Evolutionary conservation across 2,797 vertebrate genomes (phyloP), one percentile per base, ranked within the genome.

Genomic region (Eurystomus glaucurus): DNA sequence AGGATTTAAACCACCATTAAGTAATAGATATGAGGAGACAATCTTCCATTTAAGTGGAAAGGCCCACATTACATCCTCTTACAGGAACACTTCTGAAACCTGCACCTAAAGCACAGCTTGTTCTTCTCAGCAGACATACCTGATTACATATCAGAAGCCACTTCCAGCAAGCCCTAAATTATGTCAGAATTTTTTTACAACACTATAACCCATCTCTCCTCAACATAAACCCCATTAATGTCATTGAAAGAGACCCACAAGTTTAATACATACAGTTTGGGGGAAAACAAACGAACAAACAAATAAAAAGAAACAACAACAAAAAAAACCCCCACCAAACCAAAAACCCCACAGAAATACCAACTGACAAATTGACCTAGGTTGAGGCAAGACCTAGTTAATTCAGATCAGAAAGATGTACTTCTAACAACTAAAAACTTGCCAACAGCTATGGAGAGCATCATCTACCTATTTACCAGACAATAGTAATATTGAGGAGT

Each of bases 401-500:
- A 75, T 14, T 46, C 39, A 65, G 20, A 4, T 1, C 81, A 61
- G 22, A 68, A 71, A 15, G 19, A 77, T n/a, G 14, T 74, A 54
- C 11, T n/a, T 46, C 10, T 48, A 7, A 43, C 41, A 7, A 43
- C 41, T 43, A 43, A 57, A 55, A 68, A 55, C 17, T n/a, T 65
- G 6, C 18, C 71, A 25, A 12, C 6, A 83, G 20, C 35, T 58
- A 3, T 23, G 19, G 16, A 55, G 14, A 14, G 26, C 46, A 45
- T 13, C 19, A 17, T 21, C 68, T 11, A 35, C 25, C 19, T 17
- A 11, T 68, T 62, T 69, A 19, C 15, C 55, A 87, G 33, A 43
- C 17, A 84, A 18, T 0, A 35, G 19, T 6, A 9, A 54, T 13
- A 61, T 3, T 29, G 22, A 62, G 25, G 12, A 10, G 12, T 20